Evolutionary conservation across 2,888 invertebrate species (phyloP), one percentile per base, ranked within the genome.

Genomic region (Megaustenia siamemsis): DNA sequence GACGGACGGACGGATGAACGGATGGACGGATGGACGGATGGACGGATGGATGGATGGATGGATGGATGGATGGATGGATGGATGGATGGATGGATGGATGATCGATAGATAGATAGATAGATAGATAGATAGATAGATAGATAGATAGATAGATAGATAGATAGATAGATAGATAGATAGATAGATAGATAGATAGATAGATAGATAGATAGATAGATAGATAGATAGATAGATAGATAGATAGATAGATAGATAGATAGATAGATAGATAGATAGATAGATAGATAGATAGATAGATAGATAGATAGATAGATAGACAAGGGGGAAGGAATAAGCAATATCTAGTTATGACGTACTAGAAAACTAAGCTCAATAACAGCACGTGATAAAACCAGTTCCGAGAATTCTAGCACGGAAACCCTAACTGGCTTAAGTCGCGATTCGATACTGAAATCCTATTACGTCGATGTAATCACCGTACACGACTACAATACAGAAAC

Each of bases 121-220:
- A 60, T 28, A 60, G 60, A 60, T 28, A 60, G 60, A 60, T 28
- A 60, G 60, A 60, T 28, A 60, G 60, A 60, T 28, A 60, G 60
- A 60, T 28, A 60, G 60, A 60, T 28, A 60, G 60, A 60, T 28
- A 60, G 60, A 60, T 60, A 60, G 60, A 60, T 60, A 60, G 60
- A 60, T 60, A 60, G 60, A 60, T 60, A 60, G 60, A 60, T 60
- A 60, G 60, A 60, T 60, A 60, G 60, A 60, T 60, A 60, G 60
- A 60, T 60, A 60, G 60, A 60, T 60, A 60, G 60, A 60, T 60
- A 60, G 60, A 60, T 60, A 60, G 60, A 60, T 28, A 60, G 28
- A 60, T 56, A 56, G 56, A 56, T 56, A 56, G 56, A 56, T 56
- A 56, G 56, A 56, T 56, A 56, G 28, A 28, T 60, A 28, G n/a